phyloP scores from a whole-genome alignment of 2,797 vertebrate species.

The Alectoris magna region DNA sequence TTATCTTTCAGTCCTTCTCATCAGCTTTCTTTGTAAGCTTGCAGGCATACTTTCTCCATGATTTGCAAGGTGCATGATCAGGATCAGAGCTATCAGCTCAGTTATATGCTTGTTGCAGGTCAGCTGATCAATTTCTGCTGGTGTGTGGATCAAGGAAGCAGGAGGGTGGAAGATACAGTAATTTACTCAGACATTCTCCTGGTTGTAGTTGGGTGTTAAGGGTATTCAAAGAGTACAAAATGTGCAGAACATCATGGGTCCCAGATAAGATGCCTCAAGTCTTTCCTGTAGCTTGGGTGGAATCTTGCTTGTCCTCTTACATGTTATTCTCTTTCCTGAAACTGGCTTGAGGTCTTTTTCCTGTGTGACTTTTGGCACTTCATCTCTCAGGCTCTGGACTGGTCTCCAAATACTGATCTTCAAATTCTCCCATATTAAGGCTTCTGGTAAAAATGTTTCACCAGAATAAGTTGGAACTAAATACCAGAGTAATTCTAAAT shows the following conservation, averaged over 20 bases:
- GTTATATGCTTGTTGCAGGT: not conserved
- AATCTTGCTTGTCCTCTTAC: not conserved
- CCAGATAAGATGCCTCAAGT: not conserved
- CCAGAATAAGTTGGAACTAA: not conserved
- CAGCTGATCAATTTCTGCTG: not conserved
- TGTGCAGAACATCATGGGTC: not conserved
- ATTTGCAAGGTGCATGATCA: not conserved
- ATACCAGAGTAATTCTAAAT: not conserved
- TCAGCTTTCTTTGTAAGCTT: not conserved
- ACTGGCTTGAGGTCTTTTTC: not conserved
- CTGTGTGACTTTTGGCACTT: not conserved
- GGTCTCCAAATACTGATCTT: not conserved
- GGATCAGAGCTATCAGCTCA: not conserved
- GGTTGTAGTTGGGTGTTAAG: not conserved
- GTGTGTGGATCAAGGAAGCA: not conserved
- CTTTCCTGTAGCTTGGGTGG: not conserved
- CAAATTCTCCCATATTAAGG: not conserved
- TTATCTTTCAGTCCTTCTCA: not conserved
- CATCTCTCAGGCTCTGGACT: not conserved
- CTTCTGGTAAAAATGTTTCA: not conserved
- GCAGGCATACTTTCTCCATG: accelerated
- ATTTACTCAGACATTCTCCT: not conserved
- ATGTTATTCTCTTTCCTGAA: not conserved
- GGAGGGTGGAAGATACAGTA: not conserved
- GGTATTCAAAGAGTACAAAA: not conserved